Conservation (phyloP, 2,888 invertebrate genomes). For the Timandra comae region DNA sequence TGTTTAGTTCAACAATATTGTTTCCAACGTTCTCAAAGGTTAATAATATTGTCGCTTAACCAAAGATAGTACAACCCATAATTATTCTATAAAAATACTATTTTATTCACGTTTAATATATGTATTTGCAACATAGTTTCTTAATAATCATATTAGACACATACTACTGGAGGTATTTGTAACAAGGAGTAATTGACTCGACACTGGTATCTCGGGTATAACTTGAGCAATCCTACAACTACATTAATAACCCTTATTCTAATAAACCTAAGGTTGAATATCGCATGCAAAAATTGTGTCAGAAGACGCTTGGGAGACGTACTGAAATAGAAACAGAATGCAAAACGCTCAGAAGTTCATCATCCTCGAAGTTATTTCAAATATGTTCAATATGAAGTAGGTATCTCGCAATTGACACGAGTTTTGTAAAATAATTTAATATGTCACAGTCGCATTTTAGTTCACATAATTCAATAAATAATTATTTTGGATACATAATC, state of each 20-base stretch:
- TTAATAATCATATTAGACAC: background rate
- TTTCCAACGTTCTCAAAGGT: no score
- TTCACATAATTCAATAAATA: background rate
- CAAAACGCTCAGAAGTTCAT: conserved; percentile 61
- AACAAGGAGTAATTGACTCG: conserved; percentile 35
- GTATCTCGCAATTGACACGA: background rate
- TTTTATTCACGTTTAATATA: no score
- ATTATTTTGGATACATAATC: no score
- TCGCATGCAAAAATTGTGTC: background rate
- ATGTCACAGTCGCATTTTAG: background rate
- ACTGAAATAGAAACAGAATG: conserved; percentile 59
- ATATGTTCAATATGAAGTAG: conserved; percentile 40
- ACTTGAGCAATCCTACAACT: conserved; percentile 6
- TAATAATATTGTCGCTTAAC: no score
- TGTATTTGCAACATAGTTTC: background rate
- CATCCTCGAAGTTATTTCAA: conserved; percentile 54
- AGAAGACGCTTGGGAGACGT: conserved; percentile 15
- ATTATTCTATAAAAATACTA: no score
- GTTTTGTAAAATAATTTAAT: background rate
- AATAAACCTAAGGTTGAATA: background rate
- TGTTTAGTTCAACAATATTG: no score
- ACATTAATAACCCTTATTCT: conserved; percentile 3
- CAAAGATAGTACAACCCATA: no score
- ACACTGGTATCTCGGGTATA: conserved; percentile 19
- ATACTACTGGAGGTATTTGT: conserved; percentile 25